Evolutionary conservation across 1,140 invertebrate genomes (phyloP), one percentile per base, ranked within the genome.

Genomic region (Oncopeltus fasciatus): DNA sequence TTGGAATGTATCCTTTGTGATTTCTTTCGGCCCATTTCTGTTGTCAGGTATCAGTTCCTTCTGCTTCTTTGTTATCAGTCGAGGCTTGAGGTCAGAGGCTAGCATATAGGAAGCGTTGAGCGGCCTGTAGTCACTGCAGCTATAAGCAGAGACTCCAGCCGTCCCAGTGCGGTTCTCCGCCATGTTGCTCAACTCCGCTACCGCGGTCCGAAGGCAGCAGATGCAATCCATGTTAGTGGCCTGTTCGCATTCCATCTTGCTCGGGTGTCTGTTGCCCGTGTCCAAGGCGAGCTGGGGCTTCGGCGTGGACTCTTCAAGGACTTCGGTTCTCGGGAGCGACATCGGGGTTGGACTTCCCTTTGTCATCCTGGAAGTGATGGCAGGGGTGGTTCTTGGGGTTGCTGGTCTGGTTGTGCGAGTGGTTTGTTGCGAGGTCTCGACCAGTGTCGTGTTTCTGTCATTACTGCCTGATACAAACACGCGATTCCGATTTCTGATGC

Each of bases 11-110:
- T 28, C 24, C 47, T 21, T 11, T 12, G 24, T 60, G 9, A 60
- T 60, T 49, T 60, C 59, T 60, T 49, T 60, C 14, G 59, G 59
- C 1, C 59, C 59, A 60, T 29, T 49, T n/a, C 24, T 31, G n/a
- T 60, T 27, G 27, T 43, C 33, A 46, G 12, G 21, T 16, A 60
- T 26, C 12, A 60, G 44, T 29, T 60, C 59, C 49, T 43, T 60
- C 24, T 47, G 24, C 28, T 60, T 60, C 26, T 60, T 60, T 28
- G 59, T 43, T 9, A 60, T 60, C 2, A 60, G 27, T 31, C 59
- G 47, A n/a, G 59, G 59, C 21, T 60, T 60, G 12, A 60, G 21
- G 18, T 60, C 59, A 26, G 59, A 14, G 4, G 59, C 21, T 24
- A 60, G 33, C 16, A 27, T 26, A 49, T 60, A 60, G 14, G 18